Evolutionary conservation across 2,797 vertebrate genomes (phyloP).

Genomic region (Spinibarbus caldwelli): DNA sequence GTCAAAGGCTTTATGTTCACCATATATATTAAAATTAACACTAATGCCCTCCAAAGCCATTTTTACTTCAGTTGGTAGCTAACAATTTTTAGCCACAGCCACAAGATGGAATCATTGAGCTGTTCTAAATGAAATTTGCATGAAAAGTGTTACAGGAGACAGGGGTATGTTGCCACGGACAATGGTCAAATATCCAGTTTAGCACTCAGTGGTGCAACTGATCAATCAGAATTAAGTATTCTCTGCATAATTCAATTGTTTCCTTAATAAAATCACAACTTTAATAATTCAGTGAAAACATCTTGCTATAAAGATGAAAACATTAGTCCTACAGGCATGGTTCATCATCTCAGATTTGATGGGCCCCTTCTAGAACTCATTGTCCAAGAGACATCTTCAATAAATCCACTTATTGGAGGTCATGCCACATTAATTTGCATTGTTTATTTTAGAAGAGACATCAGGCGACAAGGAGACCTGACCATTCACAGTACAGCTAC

Average conservation of each 20-base stretch:
- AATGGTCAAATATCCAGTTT: neutral
- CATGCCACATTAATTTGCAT: neutral
- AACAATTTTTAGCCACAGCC: neutral
- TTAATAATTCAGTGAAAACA: neutral
- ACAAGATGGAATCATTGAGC: neutral
- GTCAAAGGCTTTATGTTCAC: neutral
- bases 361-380: neutral
- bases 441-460: neutral
- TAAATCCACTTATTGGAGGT: constrained; percentile 1
- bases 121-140: neutral
- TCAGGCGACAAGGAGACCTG: neutral
- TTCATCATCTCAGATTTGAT: neutral
- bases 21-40: neutral
- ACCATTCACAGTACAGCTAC: neutral
- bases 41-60: neutral
- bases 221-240: neutral
- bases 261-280: neutral
- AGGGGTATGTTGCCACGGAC: neutral
- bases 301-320: neutral
- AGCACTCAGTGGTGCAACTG: neutral
- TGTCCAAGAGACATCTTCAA: neutral
- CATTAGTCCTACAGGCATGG: neutral
- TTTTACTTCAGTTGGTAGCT: neutral
- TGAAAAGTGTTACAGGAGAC: neutral
- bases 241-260: neutral